A percentile compares a stretch with the other conserved stretches of the same genome.
Conservation (phyloP, 2,888 invertebrate genomes). For the Rhagonycha lutea region DNA sequence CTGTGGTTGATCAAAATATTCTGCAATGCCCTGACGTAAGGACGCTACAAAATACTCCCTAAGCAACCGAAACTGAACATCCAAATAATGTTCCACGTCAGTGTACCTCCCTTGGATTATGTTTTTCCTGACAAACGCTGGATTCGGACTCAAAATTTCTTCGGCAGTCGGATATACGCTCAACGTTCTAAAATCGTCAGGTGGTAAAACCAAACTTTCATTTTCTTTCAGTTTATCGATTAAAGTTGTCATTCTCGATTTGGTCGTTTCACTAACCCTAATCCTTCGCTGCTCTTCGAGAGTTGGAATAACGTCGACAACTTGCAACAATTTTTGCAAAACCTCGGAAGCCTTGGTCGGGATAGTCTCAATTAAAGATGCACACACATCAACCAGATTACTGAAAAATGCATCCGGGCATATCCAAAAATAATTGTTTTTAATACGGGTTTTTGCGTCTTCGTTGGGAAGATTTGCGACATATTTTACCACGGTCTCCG, state of each 20-base stretch:
- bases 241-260: constrained; percentile 50
- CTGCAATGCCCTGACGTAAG: constrained; percentile 65
- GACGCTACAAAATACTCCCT: constrained; percentile 80
- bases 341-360: constrained; percentile 45
- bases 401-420: constrained; percentile 38
- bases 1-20: constrained; percentile 8
- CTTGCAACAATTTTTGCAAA: constrained; percentile 41
- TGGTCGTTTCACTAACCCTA: constrained; percentile 42
- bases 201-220: constrained; percentile 54
- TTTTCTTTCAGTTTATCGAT: constrained; percentile 39
- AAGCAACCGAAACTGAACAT: constrained; percentile 76
- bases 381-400: constrained; percentile 38
- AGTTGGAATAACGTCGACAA: constrained; percentile 35
- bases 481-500: constrained; percentile 35
- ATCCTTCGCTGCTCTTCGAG: too few relatives aligned
- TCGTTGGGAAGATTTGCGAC: constrained; percentile 32
- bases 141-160: too few relatives aligned
- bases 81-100: constrained; percentile 72
- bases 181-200: constrained; percentile 59
- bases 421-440: constrained; percentile 33
- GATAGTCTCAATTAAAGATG: constrained; percentile 49
- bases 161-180: too few relatives aligned
- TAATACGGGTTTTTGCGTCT: neutral
- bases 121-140: too few relatives aligned
- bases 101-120: constrained; percentile 66